phyloP scores from a whole-genome alignment of 2,113 vertebrate species.

The Sphyrna mokarran region DNA sequence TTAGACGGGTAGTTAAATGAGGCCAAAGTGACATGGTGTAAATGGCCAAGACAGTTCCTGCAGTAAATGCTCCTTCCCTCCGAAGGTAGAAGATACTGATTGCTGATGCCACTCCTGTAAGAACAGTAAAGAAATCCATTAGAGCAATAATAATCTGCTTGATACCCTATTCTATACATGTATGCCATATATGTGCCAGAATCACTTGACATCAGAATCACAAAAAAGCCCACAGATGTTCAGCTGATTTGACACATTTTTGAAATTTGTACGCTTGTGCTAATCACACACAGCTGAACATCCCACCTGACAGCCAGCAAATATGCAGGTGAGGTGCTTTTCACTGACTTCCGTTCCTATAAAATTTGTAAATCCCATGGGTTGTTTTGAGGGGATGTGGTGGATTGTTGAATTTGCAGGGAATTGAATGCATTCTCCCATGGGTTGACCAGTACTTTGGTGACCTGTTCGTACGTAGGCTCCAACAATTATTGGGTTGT shows the following conservation, averaged over 20 bases:
- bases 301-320: not conserved
- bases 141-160: not conserved
- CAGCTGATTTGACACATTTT: not conserved
- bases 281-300: not conserved
- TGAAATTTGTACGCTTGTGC: not conserved
- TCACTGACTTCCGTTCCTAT: not conserved
- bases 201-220: not conserved
- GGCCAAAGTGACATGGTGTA: slow-evolving; percentile 57
- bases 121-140: not conserved
- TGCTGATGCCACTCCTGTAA: slow-evolving; percentile 51
- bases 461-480: too few relatives aligned
- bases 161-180: not conserved
- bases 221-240: not conserved
- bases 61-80: slow-evolving; percentile 55
- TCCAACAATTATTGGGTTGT: too few relatives aligned
- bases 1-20: slow-evolving; percentile 45
- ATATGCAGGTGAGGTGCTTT: not conserved
- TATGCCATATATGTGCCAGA: not conserved
- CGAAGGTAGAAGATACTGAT: slow-evolving; percentile 54
- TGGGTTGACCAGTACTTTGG: too few relatives aligned
- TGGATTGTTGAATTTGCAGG: not conserved
- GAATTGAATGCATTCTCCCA: too few relatives aligned
- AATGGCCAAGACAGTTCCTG: slow-evolving; percentile 51
- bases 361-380: too few relatives aligned
- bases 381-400: too few relatives aligned